These are phyloP conservation scores for Heteromurus nitidus DNA, from an alignment of 2,888 invertebrate genomes.

Conservation along the genomic window DNA sequence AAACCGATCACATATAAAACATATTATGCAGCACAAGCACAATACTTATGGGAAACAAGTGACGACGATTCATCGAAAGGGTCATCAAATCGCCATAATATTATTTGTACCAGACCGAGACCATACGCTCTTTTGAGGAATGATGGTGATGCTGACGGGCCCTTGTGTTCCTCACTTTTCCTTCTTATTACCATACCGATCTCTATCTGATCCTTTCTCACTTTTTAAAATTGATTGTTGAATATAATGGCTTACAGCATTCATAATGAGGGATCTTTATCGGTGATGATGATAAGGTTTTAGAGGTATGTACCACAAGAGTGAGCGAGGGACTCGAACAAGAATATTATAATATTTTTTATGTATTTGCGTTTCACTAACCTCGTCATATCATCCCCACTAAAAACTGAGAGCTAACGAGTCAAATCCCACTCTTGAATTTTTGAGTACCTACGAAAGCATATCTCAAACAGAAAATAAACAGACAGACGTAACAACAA, in stretches of 20 bases:
- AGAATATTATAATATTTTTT: constrained; percentile 23
- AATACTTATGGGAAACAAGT: neutral
- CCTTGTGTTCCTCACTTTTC: neutral
- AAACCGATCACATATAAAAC: neutral
- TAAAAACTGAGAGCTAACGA: too few relatives aligned
- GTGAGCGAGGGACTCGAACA: neutral
- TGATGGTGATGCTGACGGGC: too few relatives aligned
- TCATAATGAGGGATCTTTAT: constrained; percentile 61
- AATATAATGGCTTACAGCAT: constrained; percentile 54
- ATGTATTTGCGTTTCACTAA: neutral
- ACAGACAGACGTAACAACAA: constrained; percentile 20
- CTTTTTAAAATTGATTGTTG: constrained; percentile 59
- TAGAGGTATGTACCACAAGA: neutral
- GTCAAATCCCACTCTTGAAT: too few relatives aligned
- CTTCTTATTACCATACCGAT: constrained; percentile 53
- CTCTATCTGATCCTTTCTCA: constrained; percentile 58
- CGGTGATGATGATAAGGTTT: constrained; percentile 45
- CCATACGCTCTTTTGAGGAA: neutral
- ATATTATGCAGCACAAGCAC: neutral
- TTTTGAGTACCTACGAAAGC: neutral
- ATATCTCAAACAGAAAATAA: neutral
- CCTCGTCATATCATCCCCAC: neutral
- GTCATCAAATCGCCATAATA: constrained; percentile 43
- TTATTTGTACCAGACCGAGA: neutral
- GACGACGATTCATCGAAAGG: constrained; percentile 61